phyloP scores from a whole-genome alignment of 2,888 invertebrate species.

The Acanthoscelides obtectus region DNA sequence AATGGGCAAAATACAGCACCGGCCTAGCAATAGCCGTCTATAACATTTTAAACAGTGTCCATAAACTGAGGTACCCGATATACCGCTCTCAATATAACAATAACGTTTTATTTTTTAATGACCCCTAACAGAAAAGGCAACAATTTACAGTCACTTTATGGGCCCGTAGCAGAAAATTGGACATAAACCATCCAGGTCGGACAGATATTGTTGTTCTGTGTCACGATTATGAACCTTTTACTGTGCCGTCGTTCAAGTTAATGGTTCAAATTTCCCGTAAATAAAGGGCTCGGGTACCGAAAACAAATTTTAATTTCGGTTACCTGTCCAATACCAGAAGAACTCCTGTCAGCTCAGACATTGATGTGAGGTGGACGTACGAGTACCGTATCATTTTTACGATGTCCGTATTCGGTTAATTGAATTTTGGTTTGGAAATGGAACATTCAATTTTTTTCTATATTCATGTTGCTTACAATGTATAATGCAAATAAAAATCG shows the following conservation, averaged over 20 bases:
- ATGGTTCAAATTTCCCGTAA: constrained; percentile 19
- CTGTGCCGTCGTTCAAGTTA: constrained; percentile 19
- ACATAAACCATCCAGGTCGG: constrained; percentile 21
- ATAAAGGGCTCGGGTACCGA: constrained; percentile 7
- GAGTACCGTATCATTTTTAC: background rate
- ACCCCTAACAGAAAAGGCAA: constrained; percentile 23
- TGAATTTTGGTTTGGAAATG: too few species aligned
- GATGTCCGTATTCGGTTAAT: too few species aligned
- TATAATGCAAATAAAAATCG: too few species aligned
- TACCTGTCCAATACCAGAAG: background rate
- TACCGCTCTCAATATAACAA: background rate
- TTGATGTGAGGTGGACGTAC: background rate
- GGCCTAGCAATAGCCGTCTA: background rate
- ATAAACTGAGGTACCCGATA: background rate
- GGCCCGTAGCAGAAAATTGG: constrained; percentile 19
- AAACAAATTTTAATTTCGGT: constrained; percentile 2
- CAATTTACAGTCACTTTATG: constrained; percentile 28
- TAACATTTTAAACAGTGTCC: background rate
- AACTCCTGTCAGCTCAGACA: background rate
- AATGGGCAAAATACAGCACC: background rate
- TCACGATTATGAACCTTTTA: constrained; percentile 24
- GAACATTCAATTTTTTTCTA: too few species aligned
- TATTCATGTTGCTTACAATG: too few species aligned
- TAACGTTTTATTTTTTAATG: constrained; percentile 20
- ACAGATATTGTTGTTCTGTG: constrained; percentile 30